Evolutionary conservation across 2,113 vertebrate genomes (phyloP), one percentile per base, ranked within the genome.

Genomic region (Campylorhamphus procurvoides): DNA sequence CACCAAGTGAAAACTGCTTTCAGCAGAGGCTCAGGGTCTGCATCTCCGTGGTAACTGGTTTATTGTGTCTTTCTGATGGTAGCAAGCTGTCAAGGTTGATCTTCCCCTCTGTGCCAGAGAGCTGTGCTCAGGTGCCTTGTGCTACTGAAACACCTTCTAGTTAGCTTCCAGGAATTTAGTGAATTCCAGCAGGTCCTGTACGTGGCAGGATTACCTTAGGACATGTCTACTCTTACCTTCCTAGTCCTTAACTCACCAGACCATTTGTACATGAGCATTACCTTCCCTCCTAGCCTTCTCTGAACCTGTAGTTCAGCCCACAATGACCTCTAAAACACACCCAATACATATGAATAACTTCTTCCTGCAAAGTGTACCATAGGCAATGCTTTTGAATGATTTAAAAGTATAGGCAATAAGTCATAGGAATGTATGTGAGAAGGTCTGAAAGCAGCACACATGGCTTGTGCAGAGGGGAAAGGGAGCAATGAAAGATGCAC

Each of bases 1-100:
- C 44, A 82, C 33, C 3, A 3, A 66, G 37, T 10, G 29, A 69
- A 93, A 91, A 53, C 14, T 42, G 74, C 63, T 85, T 89, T 56
- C 77, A 87, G 74, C 15, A 46, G 25, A 73, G 40, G 49, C n/a
- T 85, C 53, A 29, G 42, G 28, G 40, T 53, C 44, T 89, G 37
- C 56, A 89, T 89, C 58, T 79, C 77, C 58, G 66, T 84, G 62
- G 56, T 74, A 69, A 92, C 72, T 72, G 27, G 20, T 52, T 84
- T 68, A 64, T n/a, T 87, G 52, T 40, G 56, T 49, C 35, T 89
- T 87, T 71, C 73, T 0, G 3, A 11, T 3, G 24, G 60, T 3
- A 60, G 73, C 64, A 84, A 81, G 29, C 52, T 44, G 39, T 7
- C 47, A 46, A 47, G 69, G 25, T 67, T 91, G 42, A 40, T 53